These are phyloP conservation scores for Catostylus mosaicus DNA, from an alignment of 30 jellyfish, hydroid and myxozoan species.

Conservation along the genomic window DNA sequence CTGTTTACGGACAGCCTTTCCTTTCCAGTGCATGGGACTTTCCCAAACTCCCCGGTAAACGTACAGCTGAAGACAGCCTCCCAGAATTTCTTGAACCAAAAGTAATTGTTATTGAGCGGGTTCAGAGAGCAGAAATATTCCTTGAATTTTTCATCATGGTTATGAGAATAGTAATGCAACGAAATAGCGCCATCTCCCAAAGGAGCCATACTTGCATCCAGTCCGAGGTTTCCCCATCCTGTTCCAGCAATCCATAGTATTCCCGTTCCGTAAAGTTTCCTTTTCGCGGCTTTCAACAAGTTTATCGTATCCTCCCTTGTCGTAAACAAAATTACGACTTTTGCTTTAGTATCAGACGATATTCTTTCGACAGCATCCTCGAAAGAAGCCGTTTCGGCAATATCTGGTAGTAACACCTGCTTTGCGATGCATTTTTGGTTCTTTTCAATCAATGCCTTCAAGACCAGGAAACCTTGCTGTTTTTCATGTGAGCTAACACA, in stretches of 20 bases:
- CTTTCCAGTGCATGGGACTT: constrained; percentile 33
- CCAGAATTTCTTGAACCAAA: constrained; percentile 63
- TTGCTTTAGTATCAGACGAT: constrained; percentile 48
- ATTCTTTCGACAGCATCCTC: constrained; percentile 41
- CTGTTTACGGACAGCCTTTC: constrained; percentile 34
- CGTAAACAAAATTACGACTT: constrained; percentile 58
- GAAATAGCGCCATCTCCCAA: constrained; percentile 52
- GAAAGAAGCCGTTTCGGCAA: constrained; percentile 36
- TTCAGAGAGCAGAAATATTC: constrained; percentile 56
- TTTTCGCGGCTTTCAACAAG: constrained; percentile 48
- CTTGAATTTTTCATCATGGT: constrained; percentile 15
- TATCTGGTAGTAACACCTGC: constrained; percentile 55
- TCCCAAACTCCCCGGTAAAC: background rate
- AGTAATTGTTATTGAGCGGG: constrained; percentile 33
- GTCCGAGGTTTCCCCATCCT: constrained; percentile 50
- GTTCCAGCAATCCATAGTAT: constrained; percentile 63
- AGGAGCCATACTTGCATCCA: background rate
- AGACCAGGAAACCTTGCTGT: constrained; percentile 58
- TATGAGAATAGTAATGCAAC: constrained; percentile 8
- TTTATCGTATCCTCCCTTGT: constrained; percentile 49
- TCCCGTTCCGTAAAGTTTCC: constrained; percentile 9
- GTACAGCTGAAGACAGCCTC: constrained; percentile 60
- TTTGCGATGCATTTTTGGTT: constrained; percentile 54
- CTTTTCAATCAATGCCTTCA: constrained; percentile 28
- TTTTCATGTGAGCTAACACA: constrained; percentile 58